Conservation (phyloP, 2,888 invertebrate species). For the Sipha maydis region DNA sequence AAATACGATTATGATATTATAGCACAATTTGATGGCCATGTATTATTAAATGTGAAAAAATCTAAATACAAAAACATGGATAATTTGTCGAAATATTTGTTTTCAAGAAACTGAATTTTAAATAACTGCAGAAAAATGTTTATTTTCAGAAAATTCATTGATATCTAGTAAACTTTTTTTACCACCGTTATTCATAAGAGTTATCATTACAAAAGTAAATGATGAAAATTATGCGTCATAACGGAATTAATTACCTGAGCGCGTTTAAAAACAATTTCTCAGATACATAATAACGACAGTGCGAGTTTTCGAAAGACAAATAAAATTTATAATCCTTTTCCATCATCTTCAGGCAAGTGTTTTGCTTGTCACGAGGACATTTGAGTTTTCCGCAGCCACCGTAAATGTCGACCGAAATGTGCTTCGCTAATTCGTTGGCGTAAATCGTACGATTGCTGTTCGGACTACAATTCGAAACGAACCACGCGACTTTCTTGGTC, state of each 20-base stretch:
- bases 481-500: conserved; percentile 96
- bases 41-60: no score
- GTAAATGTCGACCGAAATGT: conserved; percentile 90
- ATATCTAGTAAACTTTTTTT: not conserved
- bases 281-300: conserved; percentile 94
- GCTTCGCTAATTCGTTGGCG: conserved; percentile 84
- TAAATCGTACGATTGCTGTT: conserved; percentile 88
- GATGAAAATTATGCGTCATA: not conserved
- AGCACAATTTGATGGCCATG: conserved; percentile 50
- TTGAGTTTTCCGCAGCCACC: conserved; percentile 87
- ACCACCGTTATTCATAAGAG: not conserved
- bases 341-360: conserved; percentile 88
- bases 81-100: not conserved
- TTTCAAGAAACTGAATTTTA: no score
- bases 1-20: conserved; percentile 88
- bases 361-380: conserved; percentile 85
- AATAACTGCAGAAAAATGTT: no score
- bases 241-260: conserved; percentile 75
- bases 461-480: conserved; percentile 96
- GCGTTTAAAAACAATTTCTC: conserved; percentile 98
- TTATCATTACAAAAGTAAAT: not conserved
- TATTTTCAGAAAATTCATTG: not conserved
- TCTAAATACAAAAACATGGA: conserved; percentile 12
- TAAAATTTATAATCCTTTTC: conserved; percentile 96
- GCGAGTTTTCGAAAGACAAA: conserved; percentile 95